These are phyloP conservation scores for Centropus bengalensis DNA, from an alignment of 2,113 vertebrate genomes.

Conservation along the genomic window DNA sequence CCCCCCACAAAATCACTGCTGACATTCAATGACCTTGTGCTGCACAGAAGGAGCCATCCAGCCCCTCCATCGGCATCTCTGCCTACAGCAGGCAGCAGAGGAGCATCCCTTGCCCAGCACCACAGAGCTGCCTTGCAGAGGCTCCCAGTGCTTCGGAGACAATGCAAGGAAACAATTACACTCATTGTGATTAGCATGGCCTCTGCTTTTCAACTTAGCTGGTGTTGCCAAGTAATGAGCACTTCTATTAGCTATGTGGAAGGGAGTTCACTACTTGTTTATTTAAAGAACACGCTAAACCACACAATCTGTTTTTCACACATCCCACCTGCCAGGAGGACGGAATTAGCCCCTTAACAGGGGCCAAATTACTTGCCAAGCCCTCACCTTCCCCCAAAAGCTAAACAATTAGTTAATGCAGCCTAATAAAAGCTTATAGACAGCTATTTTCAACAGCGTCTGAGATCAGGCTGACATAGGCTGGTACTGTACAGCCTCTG, in stretches of 20 bases:
- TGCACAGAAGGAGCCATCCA: not conserved
- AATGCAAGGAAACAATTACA: not conserved
- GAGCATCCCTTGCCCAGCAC: fast-evolving
- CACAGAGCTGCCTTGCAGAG: not conserved
- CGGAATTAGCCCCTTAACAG: not conserved
- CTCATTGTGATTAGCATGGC: not conserved
- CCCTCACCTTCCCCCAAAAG: not conserved
- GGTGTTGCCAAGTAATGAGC: not conserved
- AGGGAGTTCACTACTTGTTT: not conserved
- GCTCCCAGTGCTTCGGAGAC: not conserved
- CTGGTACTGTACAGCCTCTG: not conserved
- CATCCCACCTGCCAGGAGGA: not conserved
- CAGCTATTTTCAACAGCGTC: not conserved
- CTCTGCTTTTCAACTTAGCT: not conserved
- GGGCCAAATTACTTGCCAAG: not conserved
- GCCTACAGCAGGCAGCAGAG: fast-evolving
- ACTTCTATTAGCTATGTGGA: not conserved
- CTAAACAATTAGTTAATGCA: not conserved
- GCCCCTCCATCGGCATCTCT: not conserved
- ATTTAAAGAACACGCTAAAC: not conserved
- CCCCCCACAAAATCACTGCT: not conserved
- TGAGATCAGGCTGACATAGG: not conserved
- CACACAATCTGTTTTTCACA: not conserved
- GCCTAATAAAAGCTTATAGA: not conserved
- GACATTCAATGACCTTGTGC: not conserved